These are phyloP conservation scores for Cebus imitator DNA, from an alignment of 2,113 vertebrate species.

Conservation along the genomic window DNA sequence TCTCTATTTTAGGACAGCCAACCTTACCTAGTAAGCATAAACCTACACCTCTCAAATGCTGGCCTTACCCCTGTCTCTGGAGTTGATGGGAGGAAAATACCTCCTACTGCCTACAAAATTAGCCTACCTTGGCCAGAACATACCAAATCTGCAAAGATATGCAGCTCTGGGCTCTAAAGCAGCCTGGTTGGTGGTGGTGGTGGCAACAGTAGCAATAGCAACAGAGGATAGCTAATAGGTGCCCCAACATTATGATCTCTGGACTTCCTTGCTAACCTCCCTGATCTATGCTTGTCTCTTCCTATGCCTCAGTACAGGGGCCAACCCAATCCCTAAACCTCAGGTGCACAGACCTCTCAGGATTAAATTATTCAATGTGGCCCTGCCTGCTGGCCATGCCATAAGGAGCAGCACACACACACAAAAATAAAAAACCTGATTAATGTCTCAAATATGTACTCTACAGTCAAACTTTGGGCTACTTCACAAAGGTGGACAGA, in stretches of 20 bases:
- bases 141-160: not conserved
- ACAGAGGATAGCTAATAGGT: not conserved
- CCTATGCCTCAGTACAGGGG: not conserved
- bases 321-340: not conserved
- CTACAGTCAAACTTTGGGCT: constrained; percentile 31
- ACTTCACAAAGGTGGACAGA: constrained; percentile 34
- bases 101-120: constrained; percentile 15
- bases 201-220: not conserved
- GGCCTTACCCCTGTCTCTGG: not conserved
- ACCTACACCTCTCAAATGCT: not conserved
- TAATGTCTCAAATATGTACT: constrained; percentile 49
- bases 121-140: constrained; percentile 12
- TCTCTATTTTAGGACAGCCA: constrained; percentile 17
- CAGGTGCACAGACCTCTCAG: not conserved
- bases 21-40: constrained; percentile 6
- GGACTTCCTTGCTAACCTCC: not conserved
- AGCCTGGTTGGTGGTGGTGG: not conserved
- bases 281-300: not conserved
- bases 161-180: not conserved
- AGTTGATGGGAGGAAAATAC: not conserved
- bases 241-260: not conserved
- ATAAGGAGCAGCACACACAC: constrained; percentile 28
- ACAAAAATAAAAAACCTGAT: constrained; percentile 30
- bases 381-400: not conserved
- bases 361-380: not conserved